Base-by-base conservation (phyloP, 2,113 vertebrate genomes). In the Abramis brama region DNA sequence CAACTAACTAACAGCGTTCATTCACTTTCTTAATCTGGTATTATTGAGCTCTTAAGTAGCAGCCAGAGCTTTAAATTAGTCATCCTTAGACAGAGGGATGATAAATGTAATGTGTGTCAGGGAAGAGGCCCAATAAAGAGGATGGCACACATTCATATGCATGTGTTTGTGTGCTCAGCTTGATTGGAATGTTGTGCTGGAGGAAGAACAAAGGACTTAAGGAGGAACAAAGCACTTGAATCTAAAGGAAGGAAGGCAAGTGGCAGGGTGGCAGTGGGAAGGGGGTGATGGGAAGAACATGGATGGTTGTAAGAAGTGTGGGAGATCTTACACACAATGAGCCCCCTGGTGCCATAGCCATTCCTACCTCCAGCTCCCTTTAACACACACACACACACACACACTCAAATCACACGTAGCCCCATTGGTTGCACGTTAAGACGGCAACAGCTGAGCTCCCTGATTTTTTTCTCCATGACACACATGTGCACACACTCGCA, bases 131-230 rank as follows among this genome's bases (percentile, higher is more conserved):
- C 89, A 90, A 92, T 94, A 93, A 94, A 94, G 92, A 93, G 91
- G 93, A 93, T 91, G 89, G 90, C 88, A 94, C 90, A 91, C 94
- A 94, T 94, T 94, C 92, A 94, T 94, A 95, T 94, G 94, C 93
- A 90, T 92, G 89, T 19, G 89, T 92, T 91, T 94, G 94, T 94
- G 92, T 94, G 92, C 93, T 94, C 94, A 93, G 94, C 93, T 94
- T 94, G 93, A 93, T 91, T 83, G 85, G 23, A 92, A 93, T 93
- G 93, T 92, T 92, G 92, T 89, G 91, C 91, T 5, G 73, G 87
- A 87, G 87, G 84, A 86, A 90, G 90, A 93, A 95, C 94, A 95
- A 95, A 94, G 92, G 88, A 86, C n/a, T 59, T 43, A 52, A 59
- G 77, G 30, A 73, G 66, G 82, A 83, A 83, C 82, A 83, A 83